Evolutionary conservation across 1,140 invertebrate genomes (phyloP).

Genomic region (Aplysia californica): DNA sequence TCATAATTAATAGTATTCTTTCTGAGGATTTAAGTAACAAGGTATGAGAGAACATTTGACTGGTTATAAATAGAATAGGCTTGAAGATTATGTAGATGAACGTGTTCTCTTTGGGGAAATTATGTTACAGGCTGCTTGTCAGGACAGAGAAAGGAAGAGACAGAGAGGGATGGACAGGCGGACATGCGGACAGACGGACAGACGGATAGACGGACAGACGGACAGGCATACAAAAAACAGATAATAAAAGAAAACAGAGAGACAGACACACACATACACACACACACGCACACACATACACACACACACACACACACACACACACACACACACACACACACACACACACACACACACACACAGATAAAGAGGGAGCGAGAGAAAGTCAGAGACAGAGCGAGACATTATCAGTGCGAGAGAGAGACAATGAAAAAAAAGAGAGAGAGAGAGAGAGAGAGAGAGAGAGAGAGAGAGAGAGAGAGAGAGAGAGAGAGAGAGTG

Average conservation of each 20-base stretch:
- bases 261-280: slow-evolving; percentile 2
- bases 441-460: background rate
- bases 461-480: background rate
- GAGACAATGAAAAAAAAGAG: background rate
- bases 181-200: background rate
- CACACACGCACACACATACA: no score
- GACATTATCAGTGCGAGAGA: background rate
- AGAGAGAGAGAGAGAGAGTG: background rate
- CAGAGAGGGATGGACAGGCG: background rate
- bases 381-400: background rate
- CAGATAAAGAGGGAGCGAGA: slow-evolving; percentile 6
- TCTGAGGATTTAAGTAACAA: no score
- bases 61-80: no score
- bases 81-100: no score
- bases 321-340: slow-evolving; percentile 10
- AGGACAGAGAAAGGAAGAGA: background rate
- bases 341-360: slow-evolving; percentile 7
- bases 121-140: background rate
- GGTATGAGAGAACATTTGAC: no score
- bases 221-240: background rate
- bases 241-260: slow-evolving; percentile 5
- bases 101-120: background rate
- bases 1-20: no score
- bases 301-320: background rate
- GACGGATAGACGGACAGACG: background rate